Evolutionary conservation across 2,888 invertebrate genomes (phyloP).

Genomic region (Shargacucullia verbasci): DNA sequence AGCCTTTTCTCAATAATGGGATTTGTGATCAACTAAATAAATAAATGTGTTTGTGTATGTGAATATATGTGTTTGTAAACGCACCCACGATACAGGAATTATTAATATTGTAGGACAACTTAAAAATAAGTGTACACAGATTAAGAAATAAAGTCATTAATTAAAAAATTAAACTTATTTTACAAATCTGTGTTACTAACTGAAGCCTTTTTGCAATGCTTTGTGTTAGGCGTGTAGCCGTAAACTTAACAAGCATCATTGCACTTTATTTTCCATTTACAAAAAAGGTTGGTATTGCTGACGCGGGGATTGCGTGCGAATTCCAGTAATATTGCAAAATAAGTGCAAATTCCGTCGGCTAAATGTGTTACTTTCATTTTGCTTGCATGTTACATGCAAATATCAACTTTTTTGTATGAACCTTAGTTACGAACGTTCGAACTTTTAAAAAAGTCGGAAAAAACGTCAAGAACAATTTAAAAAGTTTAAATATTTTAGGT

Average conservation of each 20-base stretch:
- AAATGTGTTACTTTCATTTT: slow-evolving; percentile 52
- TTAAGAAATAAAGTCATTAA: too few species aligned
- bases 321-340: slow-evolving; percentile 41
- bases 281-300: slow-evolving; percentile 23
- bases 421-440: slow-evolving; percentile 7
- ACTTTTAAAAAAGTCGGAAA: slow-evolving; percentile 23
- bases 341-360: slow-evolving; percentile 33
- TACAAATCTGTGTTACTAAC: slow-evolving; percentile 2
- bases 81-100: too few species aligned
- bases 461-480: slow-evolving; percentile 29
- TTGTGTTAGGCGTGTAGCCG: slow-evolving; percentile 4
- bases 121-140: too few species aligned
- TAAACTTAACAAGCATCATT: slow-evolving; percentile 29
- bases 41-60: too few species aligned
- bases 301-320: slow-evolving; percentile 33
- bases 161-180: too few species aligned
- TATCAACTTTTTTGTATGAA: slow-evolving; percentile 31
- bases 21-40: too few species aligned
- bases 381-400: slow-evolving; percentile 49
- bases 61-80: too few species aligned
- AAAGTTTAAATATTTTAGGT: slow-evolving; percentile 30
- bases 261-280: slow-evolving; percentile 21
- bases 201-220: slow-evolving; percentile 11
- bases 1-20: too few species aligned
- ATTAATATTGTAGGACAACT: too few species aligned